Evolutionary conservation across 2,113 vertebrate genomes (phyloP).

Genomic region (Halcyon senegalensis): DNA sequence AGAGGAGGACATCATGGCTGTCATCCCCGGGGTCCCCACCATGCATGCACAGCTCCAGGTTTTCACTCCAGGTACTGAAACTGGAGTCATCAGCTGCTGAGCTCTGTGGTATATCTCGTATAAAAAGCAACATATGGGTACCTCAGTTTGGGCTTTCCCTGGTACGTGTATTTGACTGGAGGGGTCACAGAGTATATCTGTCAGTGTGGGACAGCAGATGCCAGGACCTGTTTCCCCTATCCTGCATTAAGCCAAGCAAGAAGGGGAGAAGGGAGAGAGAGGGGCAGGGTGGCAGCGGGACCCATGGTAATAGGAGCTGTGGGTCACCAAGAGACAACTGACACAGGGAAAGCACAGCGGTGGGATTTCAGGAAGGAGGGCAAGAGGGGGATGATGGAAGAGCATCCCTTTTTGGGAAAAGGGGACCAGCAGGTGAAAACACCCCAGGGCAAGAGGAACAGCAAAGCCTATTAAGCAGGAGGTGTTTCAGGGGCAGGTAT

Average conservation of each 20-base stretch:
- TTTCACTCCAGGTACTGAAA: not conserved
- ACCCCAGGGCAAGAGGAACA: not conserved
- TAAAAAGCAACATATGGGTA: not conserved
- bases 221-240: not conserved
- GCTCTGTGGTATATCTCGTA: not conserved
- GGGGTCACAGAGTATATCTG: not conserved
- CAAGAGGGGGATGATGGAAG: not conserved
- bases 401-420: not conserved
- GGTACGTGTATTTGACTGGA: not conserved
- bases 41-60: not conserved
- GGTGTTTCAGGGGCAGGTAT: not conserved
- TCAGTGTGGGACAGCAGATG: not conserved
- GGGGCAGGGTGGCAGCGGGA: not conserved
- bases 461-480: not conserved
- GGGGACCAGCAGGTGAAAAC: not conserved
- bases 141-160: not conserved
- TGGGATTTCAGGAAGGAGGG: no score
- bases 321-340: not conserved
- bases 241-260: not conserved
- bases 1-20: not conserved
- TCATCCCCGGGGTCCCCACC: rapidly evolving
- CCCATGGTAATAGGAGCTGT: not conserved
- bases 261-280: not conserved
- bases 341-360: not conserved
- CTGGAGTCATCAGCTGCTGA: not conserved